Base-by-base conservation (phyloP, 2,113 vertebrate genomes). In the Lynx canadensis region DNA sequence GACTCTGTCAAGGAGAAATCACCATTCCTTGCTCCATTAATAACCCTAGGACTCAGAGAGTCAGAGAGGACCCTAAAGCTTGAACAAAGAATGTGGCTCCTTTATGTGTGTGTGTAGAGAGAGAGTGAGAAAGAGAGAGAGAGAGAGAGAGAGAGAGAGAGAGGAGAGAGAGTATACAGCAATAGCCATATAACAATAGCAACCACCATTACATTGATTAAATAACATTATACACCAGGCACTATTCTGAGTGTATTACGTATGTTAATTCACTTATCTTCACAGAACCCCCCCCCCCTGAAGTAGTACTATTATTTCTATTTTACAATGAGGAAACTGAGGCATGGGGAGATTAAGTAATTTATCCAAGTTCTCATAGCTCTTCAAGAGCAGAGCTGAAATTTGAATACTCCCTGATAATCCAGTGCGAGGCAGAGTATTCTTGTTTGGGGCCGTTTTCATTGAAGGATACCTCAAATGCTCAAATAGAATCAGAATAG, bases 401-500 rank as follows among this genome's bases (percentile, higher is more conserved):
- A 92, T 31, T 95, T 60, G 16, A 94, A 63, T 96, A 29, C 3
- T 80, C 33, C 45, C 33, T 93, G 29, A 84, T 89, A 93, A 82
- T 48, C 10, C 50, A 55, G 2, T 82, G 18, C 38, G 57, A 84
- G 36, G 29, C 10, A 91, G 86, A 79, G 12, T 90, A 60, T 83
- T 96, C 63, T 93, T 83, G 13, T 89, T 96, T 90, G 88, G 18
- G 88, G 18, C 74, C 84, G 33, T 85, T 93, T 95, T 92, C 73
- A 71, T 18, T 86, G 88, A 78, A 79, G 50, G 41, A 55, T 89
- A 41, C 16, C 60, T 76, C 71, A 93, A 33, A 78, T 76, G 19
- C 48, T 89, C 27, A 73, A 3, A n/a, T 89, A 38, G 41, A 95
- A 65, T 89, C 95, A 95, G 50, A 60, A 45, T 80, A 50, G 48